Conservation (phyloP, 2,888 invertebrate species). For the Urechis unicinctus region DNA sequence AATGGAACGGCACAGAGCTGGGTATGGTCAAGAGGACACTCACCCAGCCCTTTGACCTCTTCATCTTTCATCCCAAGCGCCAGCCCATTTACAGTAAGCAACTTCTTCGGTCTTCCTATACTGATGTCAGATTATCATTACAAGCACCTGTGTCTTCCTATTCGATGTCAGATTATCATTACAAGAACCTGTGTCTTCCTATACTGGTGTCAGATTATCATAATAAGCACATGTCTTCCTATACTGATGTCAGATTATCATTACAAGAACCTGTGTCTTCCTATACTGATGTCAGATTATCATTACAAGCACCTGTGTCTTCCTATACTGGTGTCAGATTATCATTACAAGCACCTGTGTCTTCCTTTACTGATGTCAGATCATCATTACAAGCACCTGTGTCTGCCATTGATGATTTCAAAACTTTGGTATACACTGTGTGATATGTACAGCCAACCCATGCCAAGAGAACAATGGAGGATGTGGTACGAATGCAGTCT, state of each 20-base stretch:
- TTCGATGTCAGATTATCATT: no score
- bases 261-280: slow-evolving; percentile 49
- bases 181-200: slow-evolving; percentile 47
- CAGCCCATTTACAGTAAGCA: slow-evolving; percentile 58
- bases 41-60: slow-evolving; percentile 85
- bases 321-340: no score
- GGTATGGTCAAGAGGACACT: slow-evolving; percentile 72
- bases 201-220: not conserved
- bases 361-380: no score
- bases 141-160: not conserved
- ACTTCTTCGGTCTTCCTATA: slow-evolving; percentile 35
- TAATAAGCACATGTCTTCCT: not conserved
- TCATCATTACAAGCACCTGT: no score
- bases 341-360: no score
- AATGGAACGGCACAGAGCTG: slow-evolving; percentile 75
- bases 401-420: no score
- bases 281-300: not conserved
- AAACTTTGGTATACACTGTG: no score
- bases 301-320: no score
- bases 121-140: not conserved
- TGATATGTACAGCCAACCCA: no score
- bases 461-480: no score
- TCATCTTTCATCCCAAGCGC: slow-evolving; percentile 71
- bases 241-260: no score
- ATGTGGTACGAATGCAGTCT: slow-evolving; percentile 68